Conservation (phyloP, 2,113 vertebrate genomes). For the Grallaria varia region DNA sequence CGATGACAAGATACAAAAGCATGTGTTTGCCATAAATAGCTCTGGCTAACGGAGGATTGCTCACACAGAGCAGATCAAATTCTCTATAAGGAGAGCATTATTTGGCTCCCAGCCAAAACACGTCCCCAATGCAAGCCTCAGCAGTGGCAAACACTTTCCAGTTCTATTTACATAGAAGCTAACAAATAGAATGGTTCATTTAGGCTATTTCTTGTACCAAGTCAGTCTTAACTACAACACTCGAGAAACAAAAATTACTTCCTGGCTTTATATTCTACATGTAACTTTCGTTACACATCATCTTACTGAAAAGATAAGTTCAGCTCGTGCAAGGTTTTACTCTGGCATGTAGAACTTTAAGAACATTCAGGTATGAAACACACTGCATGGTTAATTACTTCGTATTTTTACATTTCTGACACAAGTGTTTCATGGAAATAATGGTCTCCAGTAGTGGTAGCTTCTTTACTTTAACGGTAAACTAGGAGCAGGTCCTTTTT, state of each 20-base stretch:
- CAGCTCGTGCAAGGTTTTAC: constrained; percentile 17
- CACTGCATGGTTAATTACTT: constrained; percentile 7
- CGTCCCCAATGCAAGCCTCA: constrained; percentile 67
- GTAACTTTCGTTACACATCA: not conserved
- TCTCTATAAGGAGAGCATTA: constrained; percentile 84
- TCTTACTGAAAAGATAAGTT: fast-evolving
- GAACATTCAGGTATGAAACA: constrained; percentile 52
- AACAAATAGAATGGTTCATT: constrained; percentile 46
- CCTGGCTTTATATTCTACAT: not conserved
- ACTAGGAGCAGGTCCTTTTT: constrained; percentile 38
- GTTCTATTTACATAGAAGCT: constrained; percentile 65
- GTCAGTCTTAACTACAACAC: not conserved
- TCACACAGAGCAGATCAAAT: constrained; percentile 84
- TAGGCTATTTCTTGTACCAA: constrained; percentile 31
- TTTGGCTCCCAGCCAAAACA: constrained; percentile 76
- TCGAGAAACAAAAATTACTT: not conserved
- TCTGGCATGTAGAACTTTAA: constrained; percentile 66
- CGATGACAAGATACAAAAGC: constrained; percentile 95
- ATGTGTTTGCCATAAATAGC: constrained; percentile 95
- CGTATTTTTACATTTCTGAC: not conserved
- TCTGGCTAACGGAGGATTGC: constrained; percentile 83
- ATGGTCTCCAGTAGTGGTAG: constrained; percentile 49
- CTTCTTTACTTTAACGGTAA: constrained; percentile 45
- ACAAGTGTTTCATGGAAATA: constrained; percentile 54
- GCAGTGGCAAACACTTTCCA: constrained; percentile 64